Conservation (phyloP, 2,797 vertebrate species). For the Lerista edwardsae region DNA sequence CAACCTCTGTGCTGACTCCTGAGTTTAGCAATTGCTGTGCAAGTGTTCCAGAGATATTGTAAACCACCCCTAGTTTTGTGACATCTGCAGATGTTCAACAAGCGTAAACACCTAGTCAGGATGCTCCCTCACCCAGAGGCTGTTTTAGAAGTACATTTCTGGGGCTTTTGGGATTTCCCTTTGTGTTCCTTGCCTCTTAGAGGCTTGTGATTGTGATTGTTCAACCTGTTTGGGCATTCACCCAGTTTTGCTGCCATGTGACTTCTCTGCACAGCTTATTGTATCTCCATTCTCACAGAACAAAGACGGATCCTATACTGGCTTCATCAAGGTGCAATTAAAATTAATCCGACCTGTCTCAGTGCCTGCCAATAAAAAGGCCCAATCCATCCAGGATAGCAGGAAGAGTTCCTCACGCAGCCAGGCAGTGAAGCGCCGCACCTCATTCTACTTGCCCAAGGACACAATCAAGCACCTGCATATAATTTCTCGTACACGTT, state of each 20-base stretch:
- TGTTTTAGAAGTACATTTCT: background rate
- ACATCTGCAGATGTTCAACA: background rate
- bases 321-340: constrained; percentile 96
- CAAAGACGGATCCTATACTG: constrained; percentile 92
- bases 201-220: background rate
- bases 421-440: constrained; percentile 82
- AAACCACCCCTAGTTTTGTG: background rate
- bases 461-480: constrained; percentile 94
- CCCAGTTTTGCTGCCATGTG: background rate
- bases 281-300: constrained; percentile 76
- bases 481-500: constrained; percentile 87
- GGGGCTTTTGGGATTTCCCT: background rate
- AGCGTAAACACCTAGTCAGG: background rate
- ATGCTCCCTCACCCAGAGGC: background rate
- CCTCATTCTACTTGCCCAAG: constrained; percentile 97
- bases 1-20: background rate
- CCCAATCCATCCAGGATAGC: constrained; percentile 72
- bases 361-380: constrained; percentile 83
- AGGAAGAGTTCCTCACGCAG: constrained; percentile 56
- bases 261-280: background rate
- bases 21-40: background rate
- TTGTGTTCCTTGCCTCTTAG: background rate
- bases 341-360: constrained; percentile 91
- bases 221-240: background rate
- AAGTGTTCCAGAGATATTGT: background rate